Conservation (phyloP, 2,797 vertebrate species). For the Dromococcyx pavoninus region DNA sequence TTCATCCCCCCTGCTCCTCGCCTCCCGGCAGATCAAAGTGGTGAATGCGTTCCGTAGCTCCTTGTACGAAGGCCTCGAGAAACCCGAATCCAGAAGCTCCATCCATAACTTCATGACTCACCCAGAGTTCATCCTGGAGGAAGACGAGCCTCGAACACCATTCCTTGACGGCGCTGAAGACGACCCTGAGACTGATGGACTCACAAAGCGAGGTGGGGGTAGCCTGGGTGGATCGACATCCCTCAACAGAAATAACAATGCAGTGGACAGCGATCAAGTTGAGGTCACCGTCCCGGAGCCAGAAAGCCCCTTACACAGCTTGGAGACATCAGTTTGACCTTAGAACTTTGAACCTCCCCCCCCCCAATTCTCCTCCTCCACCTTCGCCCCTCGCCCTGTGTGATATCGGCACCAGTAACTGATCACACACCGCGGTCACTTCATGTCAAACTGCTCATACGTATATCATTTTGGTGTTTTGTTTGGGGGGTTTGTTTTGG, state of each 20-base stretch:
- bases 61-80: constrained; percentile 87
- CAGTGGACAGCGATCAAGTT: constrained; percentile 65
- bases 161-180: constrained; percentile 81
- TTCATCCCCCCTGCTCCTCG: constrained; percentile 20
- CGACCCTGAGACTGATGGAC: constrained; percentile 65
- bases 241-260: constrained; percentile 79
- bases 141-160: constrained; percentile 83
- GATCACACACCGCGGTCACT: constrained; percentile 41
- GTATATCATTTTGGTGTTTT: constrained; percentile 23
- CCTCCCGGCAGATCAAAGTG: constrained; percentile 89
- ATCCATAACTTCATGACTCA: constrained; percentile 97
- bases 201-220: constrained; percentile 56
- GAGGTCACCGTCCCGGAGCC: constrained; percentile 70
- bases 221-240: constrained; percentile 21
- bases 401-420: constrained; percentile 55
- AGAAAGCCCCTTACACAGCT: constrained; percentile 76
- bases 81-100: constrained; percentile 89
- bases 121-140: constrained; percentile 89
- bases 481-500: background rate
- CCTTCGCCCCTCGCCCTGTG: constrained; percentile 7
- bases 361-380: background rate
- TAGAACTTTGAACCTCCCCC: background rate
- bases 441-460: constrained; percentile 63
- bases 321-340: constrained; percentile 84
- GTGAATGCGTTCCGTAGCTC: constrained; percentile 95